Evolutionary conservation across 2,888 invertebrate species (phyloP), one percentile per base, ranked within the genome.

Genomic region (Heliconius charithonia): DNA sequence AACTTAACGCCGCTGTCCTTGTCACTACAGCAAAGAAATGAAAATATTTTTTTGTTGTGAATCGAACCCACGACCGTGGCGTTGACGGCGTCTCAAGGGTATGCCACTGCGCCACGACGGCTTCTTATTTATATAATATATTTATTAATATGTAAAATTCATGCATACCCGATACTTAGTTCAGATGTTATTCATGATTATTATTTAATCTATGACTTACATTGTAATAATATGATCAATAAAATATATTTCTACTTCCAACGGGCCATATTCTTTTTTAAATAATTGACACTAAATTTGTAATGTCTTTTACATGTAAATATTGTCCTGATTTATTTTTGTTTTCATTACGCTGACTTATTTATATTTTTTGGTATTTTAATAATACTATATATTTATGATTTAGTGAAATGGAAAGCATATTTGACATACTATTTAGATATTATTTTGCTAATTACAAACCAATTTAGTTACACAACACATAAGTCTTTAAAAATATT

Each of bases 151-250:
- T 32, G 25, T 45, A 76, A 71, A 72, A 62, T 72, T 25, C 45
- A 65, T 72, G 71, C 65, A 72, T 71, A 51, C 16, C 51, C 51
- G 13, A 77, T 29, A 25, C 4, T 51, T 25, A 37, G 51, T 71
- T 71, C n/a, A 65, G 25, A 72, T 72, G 56, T 25, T 72, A 66
- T 72, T 72, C 56, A 66, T 65, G 56, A 66, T 63, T 32, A 76
- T 56, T 65, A 59, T 59, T 25, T 37, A 56, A 37, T n/a, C 1
- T 56, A 72, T 41, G n/a, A n/a, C n/a, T 41, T 25, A 67, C n/a
- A 41, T 41, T 37, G 37, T n/a, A 66, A 67, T 25, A 67, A 41
- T 67, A 67, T 67, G 16, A 37, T 67, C 32, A n/a, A 67, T 69
- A 69, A 69, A 69, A 41, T 69, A 69, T 69, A 69, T 16, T 41